These are phyloP conservation scores for Stichopus horrens DNA, from an alignment of 53 echinoderm and acorn worm species.

Conservation along the genomic window DNA sequence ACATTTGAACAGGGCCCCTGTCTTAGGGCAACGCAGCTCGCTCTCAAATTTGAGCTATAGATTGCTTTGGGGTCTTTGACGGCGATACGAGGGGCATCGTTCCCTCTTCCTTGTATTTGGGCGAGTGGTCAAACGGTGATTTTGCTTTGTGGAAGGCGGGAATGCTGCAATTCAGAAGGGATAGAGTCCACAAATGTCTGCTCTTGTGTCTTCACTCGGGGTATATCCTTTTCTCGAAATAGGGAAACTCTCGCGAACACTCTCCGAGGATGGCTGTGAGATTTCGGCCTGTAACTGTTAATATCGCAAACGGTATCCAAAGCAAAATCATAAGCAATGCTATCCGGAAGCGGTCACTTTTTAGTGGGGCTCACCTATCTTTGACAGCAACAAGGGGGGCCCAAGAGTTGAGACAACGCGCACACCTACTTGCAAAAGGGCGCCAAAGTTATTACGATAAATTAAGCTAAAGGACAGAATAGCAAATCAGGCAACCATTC, in stretches of 20 bases:
- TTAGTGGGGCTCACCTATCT: neutral
- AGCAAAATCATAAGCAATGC: neutral
- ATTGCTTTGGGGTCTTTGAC: slow-evolving; percentile 13
- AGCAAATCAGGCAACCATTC: no score
- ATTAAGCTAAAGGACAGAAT: neutral
- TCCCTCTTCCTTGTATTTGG: neutral
- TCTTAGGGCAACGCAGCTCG: neutral
- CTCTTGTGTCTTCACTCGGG: neutral
- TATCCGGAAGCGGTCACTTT: slow-evolving; percentile 2
- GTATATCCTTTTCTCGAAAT: neutral
- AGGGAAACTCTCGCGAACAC: neutral
- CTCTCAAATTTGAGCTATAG: slow-evolving; percentile 14
- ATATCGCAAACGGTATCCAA: neutral
- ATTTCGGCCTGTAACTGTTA: neutral
- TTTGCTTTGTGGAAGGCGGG: neutral
- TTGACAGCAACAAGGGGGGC: neutral
- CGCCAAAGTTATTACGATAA: slow-evolving; percentile 14
- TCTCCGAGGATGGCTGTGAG: neutral
- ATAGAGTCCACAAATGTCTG: neutral
- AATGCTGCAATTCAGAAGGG: neutral
- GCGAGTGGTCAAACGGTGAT: slow-evolving; percentile 16
- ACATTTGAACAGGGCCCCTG: slow-evolving; percentile 29
- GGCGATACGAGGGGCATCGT: slow-evolving; percentile 16
- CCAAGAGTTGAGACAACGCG: neutral
- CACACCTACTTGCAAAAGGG: neutral